Evolutionary conservation across 2,113 vertebrate genomes (phyloP).

Genomic region (Tyrannus savana): DNA sequence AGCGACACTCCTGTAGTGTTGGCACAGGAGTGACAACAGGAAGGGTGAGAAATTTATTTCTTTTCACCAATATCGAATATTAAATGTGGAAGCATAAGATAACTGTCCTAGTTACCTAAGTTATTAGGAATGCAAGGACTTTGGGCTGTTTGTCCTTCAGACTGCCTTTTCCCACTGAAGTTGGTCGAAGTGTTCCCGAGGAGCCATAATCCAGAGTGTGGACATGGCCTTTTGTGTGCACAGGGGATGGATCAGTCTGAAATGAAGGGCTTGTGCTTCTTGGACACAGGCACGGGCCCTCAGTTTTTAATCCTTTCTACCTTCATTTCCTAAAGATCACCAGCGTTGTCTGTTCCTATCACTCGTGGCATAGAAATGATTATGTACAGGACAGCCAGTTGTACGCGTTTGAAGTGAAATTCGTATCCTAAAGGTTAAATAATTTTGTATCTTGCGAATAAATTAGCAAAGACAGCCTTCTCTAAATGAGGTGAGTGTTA

Average conservation of each 20-base stretch:
- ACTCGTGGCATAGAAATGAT: background rate
- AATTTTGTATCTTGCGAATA: background rate
- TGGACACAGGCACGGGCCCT: background rate
- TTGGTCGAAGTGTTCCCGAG: background rate
- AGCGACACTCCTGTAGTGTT: background rate
- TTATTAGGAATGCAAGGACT: background rate
- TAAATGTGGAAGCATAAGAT: background rate
- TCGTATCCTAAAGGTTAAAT: background rate
- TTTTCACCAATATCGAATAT: background rate
- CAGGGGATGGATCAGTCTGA: background rate
- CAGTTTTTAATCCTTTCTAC: background rate
- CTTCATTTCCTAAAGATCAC: background rate
- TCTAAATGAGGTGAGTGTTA: slow-evolving; percentile 51
- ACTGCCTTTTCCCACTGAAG: background rate
- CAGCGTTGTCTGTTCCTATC: background rate
- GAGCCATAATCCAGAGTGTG: rapidly evolving
- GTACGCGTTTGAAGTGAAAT: background rate
- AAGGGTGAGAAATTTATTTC: background rate
- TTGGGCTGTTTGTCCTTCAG: background rate
- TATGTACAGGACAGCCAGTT: background rate
- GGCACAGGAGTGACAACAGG: background rate
- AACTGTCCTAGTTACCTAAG: background rate
- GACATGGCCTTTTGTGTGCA: background rate
- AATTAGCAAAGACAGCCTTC: background rate
- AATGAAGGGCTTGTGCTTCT: background rate